Conservation (phyloP, 92 coral and sea anemone genomes). For the Palythoa heliodiscus region DNA sequence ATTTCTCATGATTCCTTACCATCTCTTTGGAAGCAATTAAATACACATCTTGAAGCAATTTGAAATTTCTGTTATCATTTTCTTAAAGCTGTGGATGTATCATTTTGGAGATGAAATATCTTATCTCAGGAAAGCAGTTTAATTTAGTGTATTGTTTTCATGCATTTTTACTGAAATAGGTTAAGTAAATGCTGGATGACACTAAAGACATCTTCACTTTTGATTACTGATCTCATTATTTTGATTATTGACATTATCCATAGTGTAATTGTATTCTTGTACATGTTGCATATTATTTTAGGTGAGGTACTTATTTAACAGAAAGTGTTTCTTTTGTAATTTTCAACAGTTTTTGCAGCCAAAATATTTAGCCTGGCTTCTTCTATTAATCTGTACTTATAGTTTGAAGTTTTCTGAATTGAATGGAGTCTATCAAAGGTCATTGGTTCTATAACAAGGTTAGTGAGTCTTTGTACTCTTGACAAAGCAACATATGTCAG, state of each 20-base stretch:
- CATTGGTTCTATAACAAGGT: constrained; percentile 56
- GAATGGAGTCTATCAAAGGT: constrained; percentile 41
- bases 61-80: constrained; percentile 1
- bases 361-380: constrained; percentile 44
- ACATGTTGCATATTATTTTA: neutral
- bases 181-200: neutral
- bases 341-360: constrained; percentile 42
- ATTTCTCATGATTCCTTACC: neutral
- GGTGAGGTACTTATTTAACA: neutral
- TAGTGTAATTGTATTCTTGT: neutral
- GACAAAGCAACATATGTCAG: constrained; percentile 58
- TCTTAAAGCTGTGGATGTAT: neutral
- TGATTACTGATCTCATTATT: neutral
- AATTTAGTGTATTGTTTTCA: neutral
- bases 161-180: constrained; percentile 6
- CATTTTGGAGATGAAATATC: neutral
- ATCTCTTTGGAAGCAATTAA: neutral
- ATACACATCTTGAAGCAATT: neutral
- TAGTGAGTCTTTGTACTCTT: constrained; percentile 32
- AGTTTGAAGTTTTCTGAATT: constrained; percentile 48
- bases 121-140: neutral
- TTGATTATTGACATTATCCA: neutral
- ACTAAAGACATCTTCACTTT: neutral
- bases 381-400: constrained; percentile 51
- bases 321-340: constrained; percentile 6